Evolutionary conservation across 1,140 invertebrate species (phyloP), one percentile per base, ranked within the genome.

Genomic region (Caenorhabditis brenneri): DNA sequence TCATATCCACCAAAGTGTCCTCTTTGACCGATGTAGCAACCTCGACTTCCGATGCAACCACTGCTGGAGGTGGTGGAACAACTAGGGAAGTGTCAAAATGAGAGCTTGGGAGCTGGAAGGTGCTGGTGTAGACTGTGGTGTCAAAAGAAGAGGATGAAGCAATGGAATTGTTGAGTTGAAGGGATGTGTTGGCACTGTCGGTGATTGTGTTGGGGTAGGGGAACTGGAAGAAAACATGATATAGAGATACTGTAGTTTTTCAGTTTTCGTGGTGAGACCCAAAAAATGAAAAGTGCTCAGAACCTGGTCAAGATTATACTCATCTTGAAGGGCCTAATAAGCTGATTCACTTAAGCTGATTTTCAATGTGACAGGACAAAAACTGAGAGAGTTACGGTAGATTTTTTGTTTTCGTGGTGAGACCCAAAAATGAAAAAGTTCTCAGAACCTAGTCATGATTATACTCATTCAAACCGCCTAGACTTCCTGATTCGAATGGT

Each of bases 191-290:
- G 53, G n/a, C 53, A 58, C 22, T 27, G 9, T 24, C 24, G 24
- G 24, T 58, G 53, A 27, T 42, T 7, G 65, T n/a, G 65, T 10
- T 65, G 10, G 65, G 36, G 36, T 74, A 74, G 12, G 33, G 65
- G 65, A 74, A 74, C 65, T 74, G 65, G 22, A 58, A n/a, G n/a
- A n/a, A 65, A 65, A 65, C 36, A n/a, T 0, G n/a, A n/a, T 51
- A n/a, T 51, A 7, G 49, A 51, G 19, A 22, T n/a, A n/a, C 7
- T n/a, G n/a, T n/a, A n/a, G n/a, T n/a, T n/a, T n/a, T n/a, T n/a
- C n/a, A n/a, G n/a, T n/a, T n/a, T n/a, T n/a, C n/a, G n/a, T n/a
- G n/a, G n/a, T n/a, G n/a, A n/a, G n/a, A n/a, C n/a, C n/a, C n/a
- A 42, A 42, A 42, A 42, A 58, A 7, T 58, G n/a, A 10, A 9